Evolutionary conservation across 2,888 invertebrate species (phyloP).

Genomic region (Cancer borealis): DNA sequence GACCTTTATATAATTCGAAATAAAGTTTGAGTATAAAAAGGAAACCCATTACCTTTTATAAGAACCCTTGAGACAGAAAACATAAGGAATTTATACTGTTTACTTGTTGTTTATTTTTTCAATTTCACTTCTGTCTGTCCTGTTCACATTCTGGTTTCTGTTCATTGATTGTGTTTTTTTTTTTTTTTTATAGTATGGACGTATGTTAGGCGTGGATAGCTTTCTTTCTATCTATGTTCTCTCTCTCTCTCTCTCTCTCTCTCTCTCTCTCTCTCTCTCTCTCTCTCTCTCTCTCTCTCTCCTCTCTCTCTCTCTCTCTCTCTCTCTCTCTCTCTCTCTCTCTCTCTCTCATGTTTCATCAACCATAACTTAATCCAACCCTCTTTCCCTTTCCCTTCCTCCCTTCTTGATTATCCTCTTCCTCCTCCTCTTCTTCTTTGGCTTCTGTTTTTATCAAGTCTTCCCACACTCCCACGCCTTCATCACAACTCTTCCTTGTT

Average conservation of each 20-base stretch:
- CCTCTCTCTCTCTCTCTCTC: constrained; percentile 30
- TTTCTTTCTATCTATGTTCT: neutral
- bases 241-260: neutral
- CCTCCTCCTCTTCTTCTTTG: neutral
- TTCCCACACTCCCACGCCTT: neutral
- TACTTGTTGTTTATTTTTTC: no score
- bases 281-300: constrained; percentile 28
- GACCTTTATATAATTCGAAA: no score
- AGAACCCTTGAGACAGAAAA: no score
- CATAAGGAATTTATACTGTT: no score
- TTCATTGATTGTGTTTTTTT: no score
- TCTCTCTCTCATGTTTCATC: neutral
- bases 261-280: constrained; percentile 31
- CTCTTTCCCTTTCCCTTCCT: neutral
- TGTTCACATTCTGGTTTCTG: no score
- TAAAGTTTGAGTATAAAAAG: no score
- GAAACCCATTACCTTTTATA: no score
- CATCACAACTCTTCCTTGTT: neutral
- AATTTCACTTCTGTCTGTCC: no score
- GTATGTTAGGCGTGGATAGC: no score
- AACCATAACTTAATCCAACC: neutral
- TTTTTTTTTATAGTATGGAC: no score
- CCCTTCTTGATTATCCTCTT: neutral
- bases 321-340: constrained; percentile 27
- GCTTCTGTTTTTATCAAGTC: neutral